Evolutionary conservation across 2,113 vertebrate genomes (phyloP).

Genomic region (Hucho hucho): DNA sequence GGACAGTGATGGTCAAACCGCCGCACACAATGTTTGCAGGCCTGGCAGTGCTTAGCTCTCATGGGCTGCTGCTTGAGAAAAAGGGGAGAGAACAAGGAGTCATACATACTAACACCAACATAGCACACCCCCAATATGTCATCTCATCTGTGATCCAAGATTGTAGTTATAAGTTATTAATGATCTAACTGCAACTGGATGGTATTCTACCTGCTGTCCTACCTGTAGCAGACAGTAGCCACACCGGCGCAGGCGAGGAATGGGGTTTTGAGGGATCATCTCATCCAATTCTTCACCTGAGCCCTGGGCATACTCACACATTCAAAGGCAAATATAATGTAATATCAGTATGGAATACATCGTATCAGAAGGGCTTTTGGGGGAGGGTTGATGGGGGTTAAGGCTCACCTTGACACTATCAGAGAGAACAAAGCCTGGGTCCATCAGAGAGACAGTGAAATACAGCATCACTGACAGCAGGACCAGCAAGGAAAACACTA

Average conservation of each 20-base stretch:
- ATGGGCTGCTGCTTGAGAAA: constrained; percentile 84
- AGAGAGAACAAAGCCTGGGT: constrained; percentile 85
- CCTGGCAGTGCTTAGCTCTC: constrained; percentile 86
- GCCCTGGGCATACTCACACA: constrained; percentile 30
- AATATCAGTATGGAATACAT: not conserved
- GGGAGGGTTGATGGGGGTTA: not conserved
- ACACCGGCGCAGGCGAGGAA: constrained; percentile 77
- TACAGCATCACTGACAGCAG: constrained; percentile 85
- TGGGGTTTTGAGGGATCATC: constrained; percentile 61
- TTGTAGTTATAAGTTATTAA: not conserved
- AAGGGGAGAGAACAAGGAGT: not conserved
- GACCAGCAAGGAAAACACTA: constrained; percentile 79
- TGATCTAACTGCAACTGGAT: not conserved
- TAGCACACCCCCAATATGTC: no score
- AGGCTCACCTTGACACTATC: constrained; percentile 64
- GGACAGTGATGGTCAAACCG: constrained; percentile 96
- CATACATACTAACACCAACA: not conserved
- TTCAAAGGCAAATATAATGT: not conserved
- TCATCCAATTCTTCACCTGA: constrained; percentile 70
- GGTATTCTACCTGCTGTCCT: constrained; percentile 20
- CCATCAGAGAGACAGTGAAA: constrained; percentile 90
- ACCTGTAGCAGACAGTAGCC: constrained; percentile 90
- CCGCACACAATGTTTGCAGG: constrained; percentile 83
- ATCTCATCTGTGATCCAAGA: no score
- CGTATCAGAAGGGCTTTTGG: not conserved